Base-by-base conservation (phyloP, 2,888 invertebrate genomes). In the Tribolium freemani region DNA sequence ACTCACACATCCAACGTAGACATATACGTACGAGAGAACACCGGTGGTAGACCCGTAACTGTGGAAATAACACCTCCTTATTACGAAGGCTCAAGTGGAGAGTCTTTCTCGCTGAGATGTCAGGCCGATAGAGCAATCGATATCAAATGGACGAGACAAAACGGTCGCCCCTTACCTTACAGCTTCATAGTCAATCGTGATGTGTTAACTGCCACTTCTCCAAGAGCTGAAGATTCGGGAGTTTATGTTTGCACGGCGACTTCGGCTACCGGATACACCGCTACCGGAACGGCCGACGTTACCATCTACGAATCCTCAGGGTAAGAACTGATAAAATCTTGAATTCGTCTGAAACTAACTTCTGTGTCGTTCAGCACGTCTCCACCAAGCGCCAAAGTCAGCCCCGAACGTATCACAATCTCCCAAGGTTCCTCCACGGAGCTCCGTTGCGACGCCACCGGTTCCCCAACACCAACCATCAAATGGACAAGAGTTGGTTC, bases 181-280 rank as follows among this genome's bases (percentile, higher is more conserved):
- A 89, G 90, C 74, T 90, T 91, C 0, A 88, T 87, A 13, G 90
- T 90, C 69, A 88, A 88, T 13, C 90, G 92, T 74, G 94, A 95
- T 1, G 89, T 91, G 0, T 87, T 98, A 21, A 92, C 91, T 64
- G 92, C 98, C 51, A 88, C 90, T 5, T 89, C 91, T 73, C 91
- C 94, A 0, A 88, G 88, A 9, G 88, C 90, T 2, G 90, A 90
- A 6, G 96, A 97, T 85, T 91, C 93, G 5, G 99, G 98, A 0
- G 87, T 91, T 13, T 99, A 98, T 84, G 88, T 94, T 2, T 99
- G 99, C 84, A 93, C 93, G 2, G 92, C 92, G 0, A 88, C 84
- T 0, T 87, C 87, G 9, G 83, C 77, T 26, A 84, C 86, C 2
- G 89, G 89, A 45, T 84, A 85, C 0, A 84, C 86, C 16, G 87